Conservation (phyloP, 2,113 vertebrate species). For the Ciconia boyciana region DNA sequence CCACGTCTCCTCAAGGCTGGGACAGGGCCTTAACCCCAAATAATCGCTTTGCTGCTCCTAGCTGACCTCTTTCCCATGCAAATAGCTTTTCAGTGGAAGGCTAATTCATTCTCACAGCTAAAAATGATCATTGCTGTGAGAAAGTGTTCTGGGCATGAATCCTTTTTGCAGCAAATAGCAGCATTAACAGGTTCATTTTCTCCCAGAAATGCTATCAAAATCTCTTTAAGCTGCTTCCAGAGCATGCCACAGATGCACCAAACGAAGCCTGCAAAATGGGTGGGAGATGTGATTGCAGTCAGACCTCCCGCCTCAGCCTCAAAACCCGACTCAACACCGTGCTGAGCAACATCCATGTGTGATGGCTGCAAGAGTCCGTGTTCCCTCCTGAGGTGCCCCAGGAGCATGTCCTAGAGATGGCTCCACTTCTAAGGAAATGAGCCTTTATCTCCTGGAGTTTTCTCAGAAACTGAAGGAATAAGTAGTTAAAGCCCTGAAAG, state of each 20-base stretch:
- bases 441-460: background rate
- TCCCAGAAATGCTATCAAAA: slow-evolving; percentile 56
- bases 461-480: background rate
- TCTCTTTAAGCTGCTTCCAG: slow-evolving; percentile 46
- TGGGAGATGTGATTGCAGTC: slow-evolving; percentile 6
- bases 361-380: accelerated
- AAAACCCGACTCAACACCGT: background rate
- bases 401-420: background rate
- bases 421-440: background rate
- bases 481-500: background rate
- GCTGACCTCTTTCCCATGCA: slow-evolving; percentile 38
- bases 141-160: slow-evolving; percentile 62
- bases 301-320: background rate
- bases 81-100: slow-evolving; percentile 51
- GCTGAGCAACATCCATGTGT: background rate
- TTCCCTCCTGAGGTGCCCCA: background rate
- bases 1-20: background rate
- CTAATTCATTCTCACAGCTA: slow-evolving; percentile 60
- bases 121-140: slow-evolving; percentile 39
- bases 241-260: background rate
- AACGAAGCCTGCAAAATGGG: slow-evolving; percentile 12
- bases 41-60: slow-evolving; percentile 6
- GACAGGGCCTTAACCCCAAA: slow-evolving; percentile 31
- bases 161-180: slow-evolving; percentile 49
- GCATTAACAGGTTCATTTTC: slow-evolving; percentile 63